Evolutionary conservation across 2,888 invertebrate genomes (phyloP).

Genomic region (Strigamia crassipes): DNA sequence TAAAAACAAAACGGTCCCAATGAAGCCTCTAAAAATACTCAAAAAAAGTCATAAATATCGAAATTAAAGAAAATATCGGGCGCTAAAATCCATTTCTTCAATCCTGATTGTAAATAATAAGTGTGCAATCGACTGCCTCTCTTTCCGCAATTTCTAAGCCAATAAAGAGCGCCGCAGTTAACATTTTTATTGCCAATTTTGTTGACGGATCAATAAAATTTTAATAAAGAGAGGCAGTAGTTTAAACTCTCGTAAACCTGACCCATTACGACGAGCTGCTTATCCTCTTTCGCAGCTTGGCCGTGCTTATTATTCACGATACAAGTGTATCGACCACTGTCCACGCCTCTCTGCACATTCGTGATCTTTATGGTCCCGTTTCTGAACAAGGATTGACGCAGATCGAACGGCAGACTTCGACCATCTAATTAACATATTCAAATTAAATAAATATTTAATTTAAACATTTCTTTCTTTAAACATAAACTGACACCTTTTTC

Average conservation of each 20-base stretch:
- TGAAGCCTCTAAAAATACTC: background rate
- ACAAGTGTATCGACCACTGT: constrained; percentile 93
- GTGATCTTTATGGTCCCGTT: constrained; percentile 93
- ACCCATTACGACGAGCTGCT: constrained; percentile 49
- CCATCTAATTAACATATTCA: constrained; percentile 64
- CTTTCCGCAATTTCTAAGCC: constrained; percentile 11
- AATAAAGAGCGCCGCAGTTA: constrained; percentile 19
- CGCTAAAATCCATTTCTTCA: background rate
- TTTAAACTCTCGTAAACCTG: constrained; percentile 42
- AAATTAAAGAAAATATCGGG: background rate
- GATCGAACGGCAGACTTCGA: constrained; percentile 86
- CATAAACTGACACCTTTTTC: constrained; percentile 70
- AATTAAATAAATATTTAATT: background rate
- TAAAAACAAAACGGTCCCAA: background rate
- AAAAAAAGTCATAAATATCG: background rate
- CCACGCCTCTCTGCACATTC: constrained; percentile 87
- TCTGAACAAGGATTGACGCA: constrained; percentile 90
- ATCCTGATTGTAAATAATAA: background rate
- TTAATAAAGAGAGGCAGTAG: constrained; percentile 35
- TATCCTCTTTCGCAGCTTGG: constrained; percentile 76
- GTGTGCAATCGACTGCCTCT: background rate
- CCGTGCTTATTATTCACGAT: constrained; percentile 90
- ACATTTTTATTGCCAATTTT: constrained; percentile 17
- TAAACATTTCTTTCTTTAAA: background rate
- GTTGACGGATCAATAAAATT: constrained; percentile 5